Conservation (phyloP, 2,888 invertebrate species). For the Stenchaetothrips biformis region DNA sequence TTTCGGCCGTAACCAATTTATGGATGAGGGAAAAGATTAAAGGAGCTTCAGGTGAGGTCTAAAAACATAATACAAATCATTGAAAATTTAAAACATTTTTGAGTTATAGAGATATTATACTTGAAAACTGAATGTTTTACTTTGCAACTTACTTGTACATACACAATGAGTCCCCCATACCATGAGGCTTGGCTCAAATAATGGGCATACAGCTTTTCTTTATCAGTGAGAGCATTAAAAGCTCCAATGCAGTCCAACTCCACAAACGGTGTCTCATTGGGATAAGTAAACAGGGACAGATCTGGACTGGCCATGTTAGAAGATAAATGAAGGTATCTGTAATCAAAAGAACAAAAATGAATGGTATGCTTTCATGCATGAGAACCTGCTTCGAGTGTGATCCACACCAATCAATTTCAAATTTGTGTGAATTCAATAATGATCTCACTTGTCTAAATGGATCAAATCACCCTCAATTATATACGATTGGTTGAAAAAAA, state of each 20-base stretch:
- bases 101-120: slow-evolving; percentile 7
- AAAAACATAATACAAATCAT: slow-evolving; percentile 36
- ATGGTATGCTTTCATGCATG: background rate
- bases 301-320: background rate
- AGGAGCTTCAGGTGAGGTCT: slow-evolving; percentile 92
- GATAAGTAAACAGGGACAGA: slow-evolving; percentile 39
- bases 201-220: slow-evolving; percentile 88
- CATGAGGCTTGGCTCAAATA: slow-evolving; percentile 85
- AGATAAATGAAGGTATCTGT: background rate
- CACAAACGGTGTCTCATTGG: slow-evolving; percentile 67
- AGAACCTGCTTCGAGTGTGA: background rate
- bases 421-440: background rate
- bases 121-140: background rate
- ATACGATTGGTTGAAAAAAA: background rate
- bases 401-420: background rate
- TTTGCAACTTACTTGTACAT: slow-evolving; percentile 55
- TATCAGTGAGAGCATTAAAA: slow-evolving; percentile 72
- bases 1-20: slow-evolving; percentile 69
- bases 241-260: slow-evolving; percentile 77
- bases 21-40: slow-evolving; percentile 79
- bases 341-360: background rate
- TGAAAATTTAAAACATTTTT: background rate
- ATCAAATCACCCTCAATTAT: background rate
- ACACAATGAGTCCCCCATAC: slow-evolving; percentile 81
- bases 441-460: background rate